Evolutionary conservation across 2,888 invertebrate species (phyloP), one percentile per base, ranked within the genome.

Genomic region (Cephus pulcher): DNA sequence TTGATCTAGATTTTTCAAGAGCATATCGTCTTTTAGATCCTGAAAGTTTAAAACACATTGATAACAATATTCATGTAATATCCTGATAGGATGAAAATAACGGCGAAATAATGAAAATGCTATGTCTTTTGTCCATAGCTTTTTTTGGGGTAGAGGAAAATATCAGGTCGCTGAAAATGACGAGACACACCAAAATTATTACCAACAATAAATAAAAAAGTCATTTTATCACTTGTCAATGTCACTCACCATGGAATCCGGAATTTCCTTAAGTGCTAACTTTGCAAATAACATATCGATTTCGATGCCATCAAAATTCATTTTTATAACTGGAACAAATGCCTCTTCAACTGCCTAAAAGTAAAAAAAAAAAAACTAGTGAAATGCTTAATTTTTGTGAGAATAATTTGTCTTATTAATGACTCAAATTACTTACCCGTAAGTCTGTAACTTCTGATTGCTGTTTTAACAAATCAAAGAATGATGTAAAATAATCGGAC

Each of bases 271-370:
- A n/a, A 98, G 93, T 68, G 98, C 96, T 81, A 99, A 93, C 82
- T 98, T 94, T 0, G 99, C 99, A 93, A 99, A 99, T 82, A 99
- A 93, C 95, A 99, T 96, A 93, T 99, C 99, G 84, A 99, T 98
- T 93, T 99, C 99, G 84, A 99, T 98, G 40, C 97, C 98, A 93
- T 98, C 97, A 92, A 99, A 99, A 90, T 97, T 97, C 97, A 99
- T 98, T 93, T 99, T 99, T 84, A 99, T 98, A 12, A 99, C 98
- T 4, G 99, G 99, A 84, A 99, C 99, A 92, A 97, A 99, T 0
- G 99, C 99, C 91, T 99, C 99, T 92, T 99, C 99, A 0, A 99
- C 98, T 1, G 98, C 95, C 95, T 96, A 88, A n/a, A 91, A 90
- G 76, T 56, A 75, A 80, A 84, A 30, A 30, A 73, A 76, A 75